Conservation (phyloP, 2,113 vertebrate species). For the Leptosomus discolor region DNA sequence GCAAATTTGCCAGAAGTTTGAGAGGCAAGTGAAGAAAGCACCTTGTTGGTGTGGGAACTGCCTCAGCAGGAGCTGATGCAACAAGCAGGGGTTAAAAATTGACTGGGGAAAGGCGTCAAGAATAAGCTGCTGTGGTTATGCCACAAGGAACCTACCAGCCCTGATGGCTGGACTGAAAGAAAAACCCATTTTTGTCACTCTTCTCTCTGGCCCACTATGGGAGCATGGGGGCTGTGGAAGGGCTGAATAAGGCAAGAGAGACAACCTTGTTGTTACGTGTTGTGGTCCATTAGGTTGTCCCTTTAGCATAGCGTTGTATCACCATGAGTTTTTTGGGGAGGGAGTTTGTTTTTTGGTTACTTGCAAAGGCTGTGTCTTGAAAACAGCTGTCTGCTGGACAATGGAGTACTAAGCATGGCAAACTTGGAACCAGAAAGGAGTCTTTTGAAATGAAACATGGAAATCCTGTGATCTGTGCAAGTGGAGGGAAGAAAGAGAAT, state of each 20-base stretch:
- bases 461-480: background rate
- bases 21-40: background rate
- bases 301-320: background rate
- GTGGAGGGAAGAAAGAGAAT: background rate
- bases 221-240: background rate
- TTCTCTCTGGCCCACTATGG: background rate
- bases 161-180: background rate
- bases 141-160: background rate
- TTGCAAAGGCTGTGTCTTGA: background rate
- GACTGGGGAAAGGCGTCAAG: background rate
- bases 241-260: background rate
- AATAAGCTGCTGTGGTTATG: background rate
- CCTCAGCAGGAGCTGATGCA: background rate
- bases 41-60: background rate
- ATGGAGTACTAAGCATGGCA: background rate
- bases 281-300: background rate
- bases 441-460: slow-evolving; percentile 5
- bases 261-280: background rate
- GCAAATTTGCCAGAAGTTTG: background rate
- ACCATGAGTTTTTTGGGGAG: background rate
- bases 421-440: background rate
- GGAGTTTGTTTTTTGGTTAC: background rate
- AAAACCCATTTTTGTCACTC: background rate
- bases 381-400: slow-evolving; percentile 30
- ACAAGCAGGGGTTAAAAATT: background rate